These are phyloP conservation scores for Taenaris catops DNA, from an alignment of 2,888 invertebrate species.

Conservation along the genomic window DNA sequence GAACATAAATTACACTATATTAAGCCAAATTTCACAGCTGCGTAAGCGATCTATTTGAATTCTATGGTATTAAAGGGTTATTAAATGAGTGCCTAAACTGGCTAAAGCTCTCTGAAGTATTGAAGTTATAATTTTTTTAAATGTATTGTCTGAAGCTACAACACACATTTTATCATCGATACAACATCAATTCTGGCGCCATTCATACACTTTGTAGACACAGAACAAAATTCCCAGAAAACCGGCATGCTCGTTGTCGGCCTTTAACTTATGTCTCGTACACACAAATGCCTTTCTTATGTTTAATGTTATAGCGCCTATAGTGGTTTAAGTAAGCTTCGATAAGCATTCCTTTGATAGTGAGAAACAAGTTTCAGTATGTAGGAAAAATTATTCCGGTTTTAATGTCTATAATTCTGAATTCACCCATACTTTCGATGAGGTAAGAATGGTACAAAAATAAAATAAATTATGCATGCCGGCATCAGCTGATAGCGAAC, in stretches of 20 bases:
- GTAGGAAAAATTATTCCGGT: constrained; percentile 36
- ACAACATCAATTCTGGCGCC: constrained; percentile 28
- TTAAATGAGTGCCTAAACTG: too few relatives aligned
- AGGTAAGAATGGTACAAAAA: constrained; percentile 50
- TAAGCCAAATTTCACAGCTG: too few relatives aligned
- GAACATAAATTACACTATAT: too few relatives aligned
- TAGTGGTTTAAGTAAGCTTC: background rate
- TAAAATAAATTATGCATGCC: constrained; percentile 51
- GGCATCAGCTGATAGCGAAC: constrained; percentile 67
- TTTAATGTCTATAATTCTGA: constrained; percentile 39
- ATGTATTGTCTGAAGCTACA: too few relatives aligned
- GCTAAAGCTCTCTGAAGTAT: too few relatives aligned
- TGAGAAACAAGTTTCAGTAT: constrained; percentile 32
- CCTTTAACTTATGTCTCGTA: background rate
- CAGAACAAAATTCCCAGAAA: constrained; percentile 29
- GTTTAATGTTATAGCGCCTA: background rate
- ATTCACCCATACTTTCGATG: constrained; percentile 40
- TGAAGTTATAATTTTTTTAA: too few relatives aligned
- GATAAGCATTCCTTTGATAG: constrained; percentile 17
- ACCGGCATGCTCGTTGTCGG: constrained; percentile 14
- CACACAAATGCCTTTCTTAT: constrained; percentile 1
- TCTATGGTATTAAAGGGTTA: too few relatives aligned
- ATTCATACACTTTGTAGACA: constrained; percentile 31
- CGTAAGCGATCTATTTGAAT: too few relatives aligned
- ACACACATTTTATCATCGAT: constrained; percentile 3